Evolutionary conservation across 2,113 vertebrate genomes (phyloP).

Genomic region (Leptocoma aspasia): DNA sequence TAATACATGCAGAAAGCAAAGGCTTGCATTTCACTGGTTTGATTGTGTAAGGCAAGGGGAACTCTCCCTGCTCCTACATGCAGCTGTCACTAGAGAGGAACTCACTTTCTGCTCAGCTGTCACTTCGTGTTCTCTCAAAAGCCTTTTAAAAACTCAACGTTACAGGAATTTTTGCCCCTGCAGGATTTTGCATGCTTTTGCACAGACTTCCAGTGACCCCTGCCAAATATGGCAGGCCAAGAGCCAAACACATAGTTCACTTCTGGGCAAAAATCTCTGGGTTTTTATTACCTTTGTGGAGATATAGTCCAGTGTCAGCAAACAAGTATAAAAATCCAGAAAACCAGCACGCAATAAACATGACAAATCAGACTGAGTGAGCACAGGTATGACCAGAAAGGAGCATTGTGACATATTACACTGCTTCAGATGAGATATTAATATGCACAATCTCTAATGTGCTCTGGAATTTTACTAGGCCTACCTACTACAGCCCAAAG

Average conservation of each 20-base stretch:
- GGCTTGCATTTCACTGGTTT: neutral
- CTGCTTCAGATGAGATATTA: conserved; percentile 25
- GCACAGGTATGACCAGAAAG: neutral
- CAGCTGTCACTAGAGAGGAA: conserved; percentile 15
- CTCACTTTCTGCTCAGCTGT: conserved; percentile 23
- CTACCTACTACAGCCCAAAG: neutral
- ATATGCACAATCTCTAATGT: neutral
- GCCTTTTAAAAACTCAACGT: neutral
- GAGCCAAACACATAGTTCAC: neutral
- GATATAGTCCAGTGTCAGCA: neutral
- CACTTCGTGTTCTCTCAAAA: neutral
- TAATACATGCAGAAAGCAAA: neutral
- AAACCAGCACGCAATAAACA: neutral
- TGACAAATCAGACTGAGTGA: neutral
- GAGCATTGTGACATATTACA: neutral
- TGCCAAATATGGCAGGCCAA: neutral
- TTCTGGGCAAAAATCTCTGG: neutral
- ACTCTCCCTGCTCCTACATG: neutral
- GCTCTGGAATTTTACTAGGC: conserved; percentile 29
- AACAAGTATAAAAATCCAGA: neutral
- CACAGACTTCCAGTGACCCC: neutral
- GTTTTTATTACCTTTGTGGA: neutral
- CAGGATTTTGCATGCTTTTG: neutral
- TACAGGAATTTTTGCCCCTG: neutral
- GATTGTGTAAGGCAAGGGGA: neutral